Percentiles rank a stretch among this genome's conserved stretches.
phyloP scores from a whole-genome alignment of 2,113 vertebrate genomes.

The Euleptes europaea region DNA sequence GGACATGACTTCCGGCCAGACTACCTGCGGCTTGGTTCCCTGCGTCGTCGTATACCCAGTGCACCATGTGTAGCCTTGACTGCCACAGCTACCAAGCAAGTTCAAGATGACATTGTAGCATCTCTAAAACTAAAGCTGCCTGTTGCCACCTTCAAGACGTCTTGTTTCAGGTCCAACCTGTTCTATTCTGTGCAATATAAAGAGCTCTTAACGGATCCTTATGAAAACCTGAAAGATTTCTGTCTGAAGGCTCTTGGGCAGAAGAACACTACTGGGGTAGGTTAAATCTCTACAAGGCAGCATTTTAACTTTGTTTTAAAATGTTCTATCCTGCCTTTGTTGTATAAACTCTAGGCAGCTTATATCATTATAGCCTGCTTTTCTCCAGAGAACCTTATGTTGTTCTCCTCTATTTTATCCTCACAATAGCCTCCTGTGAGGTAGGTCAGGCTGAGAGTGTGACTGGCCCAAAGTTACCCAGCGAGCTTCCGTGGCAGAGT shows the following conservation, averaged over 20 bases:
- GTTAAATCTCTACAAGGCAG: slow-evolving; percentile 24
- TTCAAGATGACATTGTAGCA: slow-evolving; percentile 87
- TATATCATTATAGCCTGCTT: too few relatives aligned
- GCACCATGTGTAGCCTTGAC: slow-evolving; percentile 90
- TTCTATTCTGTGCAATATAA: slow-evolving; percentile 93
- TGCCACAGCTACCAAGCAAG: slow-evolving; percentile 88
- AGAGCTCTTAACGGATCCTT: slow-evolving; percentile 86
- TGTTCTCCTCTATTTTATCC: too few relatives aligned
- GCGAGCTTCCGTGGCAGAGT: too few relatives aligned
- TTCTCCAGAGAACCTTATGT: too few relatives aligned
- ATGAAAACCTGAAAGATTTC: slow-evolving; percentile 83
- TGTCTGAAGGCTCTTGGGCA: slow-evolving; percentile 82
- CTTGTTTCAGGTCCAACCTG: slow-evolving; percentile 93
- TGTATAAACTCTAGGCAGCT: background rate
- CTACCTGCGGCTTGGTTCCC: slow-evolving; percentile 87
- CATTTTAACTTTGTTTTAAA: background rate
- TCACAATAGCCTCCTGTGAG: too few relatives aligned
- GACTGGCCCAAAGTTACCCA: too few relatives aligned
- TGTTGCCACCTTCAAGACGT: slow-evolving; percentile 80
- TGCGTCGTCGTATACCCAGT: slow-evolving; percentile 77
- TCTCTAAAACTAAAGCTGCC: slow-evolving; percentile 80
- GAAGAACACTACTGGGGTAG: slow-evolving; percentile 69
- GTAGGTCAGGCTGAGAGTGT: too few relatives aligned
- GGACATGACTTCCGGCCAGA: slow-evolving; percentile 96
- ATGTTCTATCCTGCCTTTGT: background rate